Evolutionary conservation across 1,140 invertebrate species (phyloP), one percentile per base, ranked within the genome.

Genomic region (Aphis gossypii): DNA sequence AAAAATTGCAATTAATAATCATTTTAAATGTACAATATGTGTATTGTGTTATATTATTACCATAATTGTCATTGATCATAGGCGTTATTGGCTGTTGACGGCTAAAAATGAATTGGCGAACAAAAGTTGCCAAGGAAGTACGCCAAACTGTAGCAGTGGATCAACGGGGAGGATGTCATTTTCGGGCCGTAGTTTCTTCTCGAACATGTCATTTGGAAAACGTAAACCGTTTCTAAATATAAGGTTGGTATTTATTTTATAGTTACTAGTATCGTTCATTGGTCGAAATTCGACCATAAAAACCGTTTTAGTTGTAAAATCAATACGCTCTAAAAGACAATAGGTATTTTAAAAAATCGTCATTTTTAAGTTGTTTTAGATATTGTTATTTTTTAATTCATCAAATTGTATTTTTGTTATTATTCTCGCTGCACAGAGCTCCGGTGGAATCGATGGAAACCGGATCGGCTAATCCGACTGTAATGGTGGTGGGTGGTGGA

Each of bases 81-180:
- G 96, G 94, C 96, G 96, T 84, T 97, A 97, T 95, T 97, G 97
- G 97, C 95, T 96, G 30, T 96, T 97, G 8, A 96, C 97, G 94
- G 96, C 96, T 30, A 97, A 97, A 95, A 97, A 97, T 94, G 96
- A 96, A 44, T 94, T 96, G 44, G 96, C 96, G 2, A 96, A 97
- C 89, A 94, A 93, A 93, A 92, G 94, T 76, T 94, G 92, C 35
- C 38, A 93, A 11, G 60, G 56, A 93, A 92, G 56, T 83, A 54
- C 93, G 30, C 21, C 38, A 76, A 88, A 38, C 51, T 76, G 38
- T 11, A 30, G 56, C 6, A 94, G 88, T 41, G 91, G 46, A 11
- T 93, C 88, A 25, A 92, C 94, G 30, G 92, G 94, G 4, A 46
- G 90, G 25, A 90, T 93, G 38, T 94, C 93, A 90, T 94, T 87